Evolutionary conservation across 2,888 invertebrate genomes (phyloP), one percentile per base, ranked within the genome.

Genomic region (Protonemura montana): DNA sequence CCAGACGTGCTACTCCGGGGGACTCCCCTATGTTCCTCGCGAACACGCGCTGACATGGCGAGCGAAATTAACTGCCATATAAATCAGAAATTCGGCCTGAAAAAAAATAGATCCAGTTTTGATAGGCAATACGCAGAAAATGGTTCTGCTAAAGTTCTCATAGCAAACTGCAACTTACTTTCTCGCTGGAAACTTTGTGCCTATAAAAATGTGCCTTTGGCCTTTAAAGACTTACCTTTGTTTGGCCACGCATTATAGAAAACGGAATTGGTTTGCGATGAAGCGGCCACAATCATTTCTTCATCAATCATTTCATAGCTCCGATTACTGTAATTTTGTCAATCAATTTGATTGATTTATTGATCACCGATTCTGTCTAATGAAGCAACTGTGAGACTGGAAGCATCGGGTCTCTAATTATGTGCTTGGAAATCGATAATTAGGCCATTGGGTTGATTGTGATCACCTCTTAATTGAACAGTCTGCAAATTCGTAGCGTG

Each of bases 381-480:
- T 59, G 59, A 59, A 59, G 59, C 13, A 21, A 59, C 1, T 21
- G 6, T 2, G 13, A 59, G 59, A 59, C 59, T 59, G 59, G 59
- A 59, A 59, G 59, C 59, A 21, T 59, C 59, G 59, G n/a, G n/a
- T 21, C 59, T 59, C 59, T 59, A 59, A 59, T 59, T 59, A 59
- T 59, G 3, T 59, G 3, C 59, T 59, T 59, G 6, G 16, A 2
- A 59, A 3, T 21, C 59, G 59, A 59, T 59, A 59, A 59, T 59
- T 59, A 59, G 59, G 21, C 59, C 59, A 21, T 21, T 59, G 59
- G 59, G 59, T 21, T 21, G 59, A 59, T 59, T 59, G 59, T 59
- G 59, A 59, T 59, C 59, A 21, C 59, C 59, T 59, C 59, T 59
- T 59, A 59, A 59, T 59, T 59, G n/a, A 59, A 59, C 59, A 59